Percentiles rank a stretch among this genome's conserved stretches.
Evolutionary conservation across 2,797 vertebrate species (phyloP).

Genomic region (Sebastiscus albofasciatus): DNA sequence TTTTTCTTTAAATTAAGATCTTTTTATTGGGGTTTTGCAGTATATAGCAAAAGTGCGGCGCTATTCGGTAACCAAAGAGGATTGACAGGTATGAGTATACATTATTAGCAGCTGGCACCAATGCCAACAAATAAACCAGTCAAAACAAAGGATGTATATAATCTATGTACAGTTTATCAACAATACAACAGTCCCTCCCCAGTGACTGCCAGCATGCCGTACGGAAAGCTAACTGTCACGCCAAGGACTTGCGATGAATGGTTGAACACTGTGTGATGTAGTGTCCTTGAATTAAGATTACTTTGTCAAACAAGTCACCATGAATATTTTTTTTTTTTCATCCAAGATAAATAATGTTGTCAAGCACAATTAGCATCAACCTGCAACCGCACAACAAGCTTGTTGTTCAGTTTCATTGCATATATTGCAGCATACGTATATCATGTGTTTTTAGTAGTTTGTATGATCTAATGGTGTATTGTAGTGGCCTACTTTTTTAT

Average conservation of each 20-base stretch:
- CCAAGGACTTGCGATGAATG: too few species aligned
- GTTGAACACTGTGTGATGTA: too few species aligned
- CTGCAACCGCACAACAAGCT: neutral
- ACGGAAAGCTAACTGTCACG: too few species aligned
- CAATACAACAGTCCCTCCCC: too few species aligned
- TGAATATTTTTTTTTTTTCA: neutral
- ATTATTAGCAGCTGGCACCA: too few species aligned
- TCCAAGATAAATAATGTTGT: neutral
- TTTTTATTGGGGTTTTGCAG: too few species aligned
- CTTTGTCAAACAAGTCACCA: neutral
- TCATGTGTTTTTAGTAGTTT: neutral
- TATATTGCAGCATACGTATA: neutral
- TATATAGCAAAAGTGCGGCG: fast-evolving
- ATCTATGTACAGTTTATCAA: too few species aligned
- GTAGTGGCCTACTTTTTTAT: neutral
- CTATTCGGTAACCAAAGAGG: too few species aligned
- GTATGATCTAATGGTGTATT: neutral
- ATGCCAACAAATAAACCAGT: too few species aligned
- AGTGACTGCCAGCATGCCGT: too few species aligned
- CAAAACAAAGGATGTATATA: too few species aligned
- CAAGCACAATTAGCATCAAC: neutral
- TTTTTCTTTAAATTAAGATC: neutral
- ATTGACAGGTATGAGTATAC: too few species aligned
- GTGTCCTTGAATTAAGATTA: neutral
- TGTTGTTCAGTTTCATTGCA: neutral